A percentile compares a stretch with the other conserved stretches of the same genome.
phyloP scores from a whole-genome alignment of 2,113 vertebrate species.

The Nycticryphes semicollaris region DNA sequence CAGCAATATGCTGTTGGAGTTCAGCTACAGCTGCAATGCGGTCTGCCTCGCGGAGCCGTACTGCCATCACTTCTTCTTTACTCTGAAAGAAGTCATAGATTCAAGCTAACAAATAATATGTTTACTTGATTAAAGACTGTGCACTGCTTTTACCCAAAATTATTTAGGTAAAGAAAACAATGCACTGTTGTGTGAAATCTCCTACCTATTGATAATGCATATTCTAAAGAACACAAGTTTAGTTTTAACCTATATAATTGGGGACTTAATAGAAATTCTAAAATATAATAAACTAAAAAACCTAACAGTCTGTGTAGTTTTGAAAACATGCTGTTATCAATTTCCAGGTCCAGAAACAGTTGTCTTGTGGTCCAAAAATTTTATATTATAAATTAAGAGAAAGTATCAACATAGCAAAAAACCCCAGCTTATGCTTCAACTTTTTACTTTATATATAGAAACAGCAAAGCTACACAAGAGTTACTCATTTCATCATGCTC shows the following conservation, averaged over 20 bases:
- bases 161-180: neutral
- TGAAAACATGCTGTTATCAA: neutral
- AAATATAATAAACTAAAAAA: neutral
- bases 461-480: neutral
- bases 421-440: neutral
- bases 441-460: neutral
- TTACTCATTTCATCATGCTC: neutral
- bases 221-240: neutral
- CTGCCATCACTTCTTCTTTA: conserved; percentile 98
- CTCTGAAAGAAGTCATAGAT: conserved; percentile 74
- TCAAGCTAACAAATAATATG: neutral
- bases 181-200: neutral
- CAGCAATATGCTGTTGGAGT: conserved; percentile 94
- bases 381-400: neutral
- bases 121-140: neutral
- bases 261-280: neutral
- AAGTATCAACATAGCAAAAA: neutral
- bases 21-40: conserved; percentile 96
- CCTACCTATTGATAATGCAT: neutral
- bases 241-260: neutral
- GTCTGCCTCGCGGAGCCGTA: conserved; percentile 93
- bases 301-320: neutral
- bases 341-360: neutral
- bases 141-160: neutral
- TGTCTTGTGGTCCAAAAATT: neutral